Percentiles rank a stretch among this genome's conserved stretches.
Evolutionary conservation across 64 coral and sea anemone species (phyloP).

Genomic region (Actinia tenebrosa): DNA sequence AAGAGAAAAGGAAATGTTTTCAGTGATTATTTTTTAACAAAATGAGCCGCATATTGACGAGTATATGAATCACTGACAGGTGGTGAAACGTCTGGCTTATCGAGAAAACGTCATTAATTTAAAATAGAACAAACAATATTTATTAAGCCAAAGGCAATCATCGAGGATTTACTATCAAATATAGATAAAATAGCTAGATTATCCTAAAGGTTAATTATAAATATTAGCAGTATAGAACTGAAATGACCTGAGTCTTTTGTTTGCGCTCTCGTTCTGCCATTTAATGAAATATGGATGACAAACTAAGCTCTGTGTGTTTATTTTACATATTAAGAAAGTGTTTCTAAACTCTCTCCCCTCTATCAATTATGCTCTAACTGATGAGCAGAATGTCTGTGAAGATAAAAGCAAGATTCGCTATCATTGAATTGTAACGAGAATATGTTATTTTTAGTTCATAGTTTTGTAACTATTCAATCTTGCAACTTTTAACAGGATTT

Average conservation of each 20-base stretch:
- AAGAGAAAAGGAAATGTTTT: too few relatives aligned
- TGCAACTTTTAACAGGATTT: background rate
- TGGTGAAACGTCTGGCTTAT: background rate
- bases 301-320: background rate
- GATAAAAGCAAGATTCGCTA: background rate
- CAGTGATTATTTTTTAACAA: too few relatives aligned
- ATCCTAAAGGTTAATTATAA: too few relatives aligned
- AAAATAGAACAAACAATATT: background rate
- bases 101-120: background rate
- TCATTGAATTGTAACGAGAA: background rate
- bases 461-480: background rate
- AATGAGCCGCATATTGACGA: too few relatives aligned
- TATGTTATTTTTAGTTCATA: too few relatives aligned
- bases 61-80: background rate
- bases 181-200: too few relatives aligned
- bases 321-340: background rate
- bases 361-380: background rate
- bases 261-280: background rate
- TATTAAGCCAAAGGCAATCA: background rate
- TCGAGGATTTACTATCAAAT: background rate
- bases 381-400: background rate
- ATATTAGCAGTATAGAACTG: background rate
- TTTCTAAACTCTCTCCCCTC: background rate
- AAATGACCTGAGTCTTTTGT: background rate
- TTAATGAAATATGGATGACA: background rate